These are phyloP conservation scores for Pteronotus mesoamericanus DNA, from an alignment of 2,797 vertebrate species.

Conservation along the genomic window DNA sequence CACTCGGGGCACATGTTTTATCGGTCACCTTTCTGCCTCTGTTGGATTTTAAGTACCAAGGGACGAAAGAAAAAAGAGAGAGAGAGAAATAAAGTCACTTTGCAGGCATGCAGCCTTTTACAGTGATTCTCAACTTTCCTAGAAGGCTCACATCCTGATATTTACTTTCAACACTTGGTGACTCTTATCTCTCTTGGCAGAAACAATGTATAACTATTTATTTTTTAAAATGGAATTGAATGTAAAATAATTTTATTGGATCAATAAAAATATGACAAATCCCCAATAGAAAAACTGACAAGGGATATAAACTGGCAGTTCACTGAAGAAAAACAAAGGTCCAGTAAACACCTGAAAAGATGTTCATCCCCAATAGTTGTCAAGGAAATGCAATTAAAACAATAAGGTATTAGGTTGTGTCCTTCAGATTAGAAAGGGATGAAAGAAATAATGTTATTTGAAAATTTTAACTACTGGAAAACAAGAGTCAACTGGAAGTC, in stretches of 20 bases:
- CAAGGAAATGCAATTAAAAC: neutral
- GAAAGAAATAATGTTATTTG: neutral
- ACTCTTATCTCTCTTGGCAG: neutral
- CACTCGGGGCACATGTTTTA: neutral
- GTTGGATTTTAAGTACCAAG: neutral
- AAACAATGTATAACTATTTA: neutral
- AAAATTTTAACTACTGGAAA: conserved; percentile 17
- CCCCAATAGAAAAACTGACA: neutral
- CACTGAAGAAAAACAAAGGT: neutral
- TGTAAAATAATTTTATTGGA: neutral
- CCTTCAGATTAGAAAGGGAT: neutral
- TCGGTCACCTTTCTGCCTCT: neutral
- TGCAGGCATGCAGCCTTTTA: neutral
- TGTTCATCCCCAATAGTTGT: neutral
- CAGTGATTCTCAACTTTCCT: neutral
- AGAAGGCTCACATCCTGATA: neutral
- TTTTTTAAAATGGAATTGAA: neutral
- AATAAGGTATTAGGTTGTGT: neutral
- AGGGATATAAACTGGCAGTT: neutral
- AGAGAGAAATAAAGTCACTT: neutral
- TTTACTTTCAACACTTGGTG: neutral
- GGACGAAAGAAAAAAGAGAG: neutral
- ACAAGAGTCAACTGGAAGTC: neutral
- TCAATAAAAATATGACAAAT: conserved; percentile 3
- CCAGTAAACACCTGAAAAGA: neutral